Percentiles rank a stretch among this genome's conserved stretches.
Evolutionary conservation across 2,888 invertebrate genomes (phyloP).

Genomic region (Acanthosoma haemorrhoidale): DNA sequence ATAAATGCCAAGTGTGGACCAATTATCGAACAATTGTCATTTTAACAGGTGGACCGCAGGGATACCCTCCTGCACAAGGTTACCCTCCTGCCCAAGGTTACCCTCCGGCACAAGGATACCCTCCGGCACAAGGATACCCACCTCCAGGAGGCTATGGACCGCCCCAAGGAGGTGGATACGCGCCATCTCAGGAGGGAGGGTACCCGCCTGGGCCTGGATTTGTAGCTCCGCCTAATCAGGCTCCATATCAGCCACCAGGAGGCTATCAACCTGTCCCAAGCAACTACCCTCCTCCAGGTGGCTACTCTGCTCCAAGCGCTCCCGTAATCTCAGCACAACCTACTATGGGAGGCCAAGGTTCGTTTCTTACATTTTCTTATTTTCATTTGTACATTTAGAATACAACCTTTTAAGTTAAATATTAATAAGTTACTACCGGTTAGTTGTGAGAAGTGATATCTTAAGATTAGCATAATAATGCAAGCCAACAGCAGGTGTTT

Average conservation of each 20-base stretch:
- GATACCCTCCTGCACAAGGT: background rate
- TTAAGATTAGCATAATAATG: too few relatives aligned
- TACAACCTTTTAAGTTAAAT: too few relatives aligned
- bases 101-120: slow-evolving; percentile 26
- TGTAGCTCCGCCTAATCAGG: slow-evolving; percentile 33
- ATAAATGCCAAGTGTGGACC: background rate
- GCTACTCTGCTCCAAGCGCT: slow-evolving; percentile 28
- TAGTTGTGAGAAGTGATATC: too few relatives aligned
- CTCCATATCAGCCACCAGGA: slow-evolving; percentile 9
- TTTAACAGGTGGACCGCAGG: slow-evolving; percentile 15
- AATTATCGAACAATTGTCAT: background rate
- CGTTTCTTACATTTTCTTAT: too few relatives aligned
- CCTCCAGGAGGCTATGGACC: slow-evolving; percentile 33
- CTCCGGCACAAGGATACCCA: slow-evolving; percentile 36
- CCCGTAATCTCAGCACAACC: slow-evolving; percentile 36
- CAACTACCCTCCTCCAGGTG: slow-evolving; percentile 38
- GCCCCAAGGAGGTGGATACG: slow-evolving; percentile 23
- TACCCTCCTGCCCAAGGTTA: slow-evolving; percentile 2
- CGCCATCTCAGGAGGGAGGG: slow-evolving; percentile 37
- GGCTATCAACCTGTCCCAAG: slow-evolving; percentile 32
- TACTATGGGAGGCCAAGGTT: slow-evolving; percentile 6
- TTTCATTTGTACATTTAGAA: too few relatives aligned
- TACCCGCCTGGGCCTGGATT: slow-evolving; percentile 33
- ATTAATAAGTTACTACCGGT: too few relatives aligned
- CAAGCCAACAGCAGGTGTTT: too few relatives aligned